phyloP scores from a whole-genome alignment of 2,113 vertebrate genomes.

The Otis tarda region DNA sequence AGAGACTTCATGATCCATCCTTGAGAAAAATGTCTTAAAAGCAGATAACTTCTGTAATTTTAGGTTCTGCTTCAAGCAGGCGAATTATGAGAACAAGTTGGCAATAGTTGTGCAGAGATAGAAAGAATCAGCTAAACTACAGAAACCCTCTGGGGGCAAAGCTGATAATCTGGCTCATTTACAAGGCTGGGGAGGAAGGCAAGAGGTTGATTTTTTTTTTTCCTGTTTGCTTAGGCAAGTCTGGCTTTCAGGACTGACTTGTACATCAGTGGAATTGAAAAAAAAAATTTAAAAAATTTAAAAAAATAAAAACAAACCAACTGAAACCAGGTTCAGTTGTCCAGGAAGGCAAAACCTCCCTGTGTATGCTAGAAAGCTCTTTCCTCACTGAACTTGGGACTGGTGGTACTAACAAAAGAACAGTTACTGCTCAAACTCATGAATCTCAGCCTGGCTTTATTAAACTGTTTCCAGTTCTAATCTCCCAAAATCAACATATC shows the following conservation, averaged over 20 bases:
- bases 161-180: neutral
- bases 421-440: neutral
- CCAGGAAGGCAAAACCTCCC: neutral
- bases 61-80: conserved; percentile 19
- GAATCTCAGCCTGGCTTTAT: neutral
- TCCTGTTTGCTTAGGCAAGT: neutral
- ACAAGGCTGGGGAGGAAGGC: neutral
- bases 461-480: neutral
- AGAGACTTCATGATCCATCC: neutral
- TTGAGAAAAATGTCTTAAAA: conserved; percentile 23
- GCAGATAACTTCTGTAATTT: neutral
- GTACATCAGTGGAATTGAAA: neutral
- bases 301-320: accelerated
- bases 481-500: neutral
- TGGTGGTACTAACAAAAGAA: neutral
- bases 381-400: neutral
- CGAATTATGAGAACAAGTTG: neutral
- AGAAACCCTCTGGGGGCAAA: neutral
- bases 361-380: neutral
- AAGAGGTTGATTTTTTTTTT: neutral
- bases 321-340: neutral
- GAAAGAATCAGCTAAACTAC: neutral
- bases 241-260: neutral
- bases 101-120: neutral
- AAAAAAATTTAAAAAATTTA: no score